A percentile compares a stretch with the other conserved stretches of the same genome.
Evolutionary conservation across 1,140 invertebrate genomes (phyloP).

Genomic region (Aricia agestis): DNA sequence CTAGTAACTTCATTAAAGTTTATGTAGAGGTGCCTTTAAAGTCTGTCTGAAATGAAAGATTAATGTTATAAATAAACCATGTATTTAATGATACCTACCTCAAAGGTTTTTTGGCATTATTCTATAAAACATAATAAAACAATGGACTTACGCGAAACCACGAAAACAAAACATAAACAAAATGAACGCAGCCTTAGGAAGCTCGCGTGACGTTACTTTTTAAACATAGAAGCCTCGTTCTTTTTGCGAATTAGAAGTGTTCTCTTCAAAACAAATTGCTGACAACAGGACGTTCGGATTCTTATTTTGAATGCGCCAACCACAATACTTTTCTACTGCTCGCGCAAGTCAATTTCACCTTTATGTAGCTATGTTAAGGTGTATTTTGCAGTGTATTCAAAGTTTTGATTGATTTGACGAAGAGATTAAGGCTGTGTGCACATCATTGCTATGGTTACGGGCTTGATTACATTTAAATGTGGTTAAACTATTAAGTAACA

Average conservation of each 20-base stretch:
- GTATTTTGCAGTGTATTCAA: not conserved
- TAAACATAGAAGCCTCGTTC: conserved; percentile 68
- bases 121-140: no score
- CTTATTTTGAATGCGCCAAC: conserved; percentile 62
- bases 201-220: conserved; percentile 69
- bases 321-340: conserved; percentile 33
- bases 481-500: not conserved
- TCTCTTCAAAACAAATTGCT: conserved; percentile 75
- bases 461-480: no score
- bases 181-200: conserved; percentile 37
- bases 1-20: no score
- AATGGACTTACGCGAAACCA: no score
- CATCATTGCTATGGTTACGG: not conserved
- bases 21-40: no score
- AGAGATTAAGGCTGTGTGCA: conserved; percentile 23
- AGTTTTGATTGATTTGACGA: conserved; percentile 18
- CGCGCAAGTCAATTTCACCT: conserved; percentile 13
- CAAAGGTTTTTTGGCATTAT: no score
- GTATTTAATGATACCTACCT: no score
- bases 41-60: no score
- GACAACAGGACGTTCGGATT: conserved; percentile 67
- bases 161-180: no score
- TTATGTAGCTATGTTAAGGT: conserved; percentile 8
- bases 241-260: conserved; percentile 74
- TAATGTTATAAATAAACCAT: no score